Evolutionary conservation across 1,140 invertebrate genomes (phyloP), one percentile per base, ranked within the genome.

Genomic region (Diorhabda elongata): DNA sequence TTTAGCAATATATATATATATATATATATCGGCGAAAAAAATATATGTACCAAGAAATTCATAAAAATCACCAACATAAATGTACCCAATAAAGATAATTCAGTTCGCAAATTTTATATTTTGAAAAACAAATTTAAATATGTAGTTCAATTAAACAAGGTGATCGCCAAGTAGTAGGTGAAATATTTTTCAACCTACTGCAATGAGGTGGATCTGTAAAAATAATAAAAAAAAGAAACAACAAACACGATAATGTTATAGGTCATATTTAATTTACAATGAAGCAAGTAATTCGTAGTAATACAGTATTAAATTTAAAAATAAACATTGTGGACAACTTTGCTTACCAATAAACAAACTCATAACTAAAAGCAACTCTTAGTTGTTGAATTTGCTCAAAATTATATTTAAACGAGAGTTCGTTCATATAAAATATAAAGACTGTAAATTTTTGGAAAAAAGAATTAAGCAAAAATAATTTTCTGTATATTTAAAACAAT

Each of bases 221-320:
- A 42, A 62, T n/a, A 45, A 64, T 9, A 43, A 67, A 60, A 68
- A 68, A 11, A 68, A 68, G 68, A 73, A 67, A 73, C 68, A 69
- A 64, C 69, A 70, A 65, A 65, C 52, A 63, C 26, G 26, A 26
- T 26, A 26, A 26, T 26, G 26, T 26, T 72, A 70, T 68, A 69
- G 68, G 71, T 73, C 67, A 73, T 67, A 42, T 73, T 73, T 73
- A 67, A 70, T 60, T 68, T 73, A 73, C 71, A 73, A 69, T 65
- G 11, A 6, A 11, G 43, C 43, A 62, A 43, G 3, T 42, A 61
- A 47, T 67, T 67, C 68, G 70, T 68, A 70, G 66, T 73, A 68
- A 66, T 44, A 42, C 69, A 69, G 64, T 66, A 65, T 69, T 42
- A 61, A 67, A 63, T 44, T 66, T 71, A 69, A 62, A 69, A 71